Evolutionary conservation across 2,888 invertebrate species (phyloP).

Genomic region (Keiferia lycopersicella): DNA sequence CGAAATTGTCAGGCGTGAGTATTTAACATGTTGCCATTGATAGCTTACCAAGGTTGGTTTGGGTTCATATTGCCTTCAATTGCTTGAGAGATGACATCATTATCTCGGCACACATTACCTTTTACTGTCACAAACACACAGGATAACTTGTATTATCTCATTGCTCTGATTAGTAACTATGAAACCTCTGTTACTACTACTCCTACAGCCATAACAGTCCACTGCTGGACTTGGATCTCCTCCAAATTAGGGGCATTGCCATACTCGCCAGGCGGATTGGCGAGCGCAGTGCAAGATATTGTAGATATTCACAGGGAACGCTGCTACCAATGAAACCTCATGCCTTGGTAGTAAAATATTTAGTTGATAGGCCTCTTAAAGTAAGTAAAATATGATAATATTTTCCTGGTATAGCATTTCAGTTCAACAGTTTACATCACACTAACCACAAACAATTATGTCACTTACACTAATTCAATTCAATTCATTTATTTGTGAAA

Average conservation of each 20-base stretch:
- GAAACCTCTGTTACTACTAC: background rate
- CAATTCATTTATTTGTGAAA: too few species aligned
- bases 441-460: background rate
- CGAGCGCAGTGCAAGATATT: too few species aligned
- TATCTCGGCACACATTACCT: slow-evolving; percentile 15
- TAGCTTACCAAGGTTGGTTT: slow-evolving; percentile 14
- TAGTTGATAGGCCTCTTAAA: background rate
- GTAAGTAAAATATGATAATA: background rate
- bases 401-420: background rate
- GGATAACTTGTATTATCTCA: background rate
- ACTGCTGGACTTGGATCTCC: too few species aligned
- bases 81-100: slow-evolving; percentile 22
- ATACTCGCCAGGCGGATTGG: too few species aligned
- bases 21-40: slow-evolving; percentile 8
- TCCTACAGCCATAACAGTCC: too few species aligned
- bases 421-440: background rate
- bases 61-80: slow-evolving; percentile 3
- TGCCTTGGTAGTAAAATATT: too few species aligned
- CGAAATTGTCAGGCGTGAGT: slow-evolving; percentile 3
- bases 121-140: background rate
- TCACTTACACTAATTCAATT: too few species aligned
- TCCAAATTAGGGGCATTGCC: too few species aligned
- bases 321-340: too few species aligned
- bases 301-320: too few species aligned
- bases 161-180: background rate